Conservation (phyloP, 2,113 vertebrate species). For the Bucco capensis region DNA sequence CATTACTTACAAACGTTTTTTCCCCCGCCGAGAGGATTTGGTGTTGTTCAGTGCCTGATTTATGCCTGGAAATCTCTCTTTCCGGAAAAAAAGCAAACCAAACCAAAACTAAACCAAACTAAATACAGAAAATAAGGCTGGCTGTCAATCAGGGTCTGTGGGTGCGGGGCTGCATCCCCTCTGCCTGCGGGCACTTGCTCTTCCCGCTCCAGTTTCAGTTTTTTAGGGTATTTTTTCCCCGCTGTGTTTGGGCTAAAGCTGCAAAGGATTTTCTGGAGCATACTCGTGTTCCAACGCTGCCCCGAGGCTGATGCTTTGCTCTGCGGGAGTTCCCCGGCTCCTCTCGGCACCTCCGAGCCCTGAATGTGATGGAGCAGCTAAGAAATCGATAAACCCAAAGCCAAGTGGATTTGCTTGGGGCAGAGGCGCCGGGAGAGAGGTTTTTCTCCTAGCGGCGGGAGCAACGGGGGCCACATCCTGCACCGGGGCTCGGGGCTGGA, state of each 20-base stretch:
- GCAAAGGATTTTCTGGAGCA: not conserved
- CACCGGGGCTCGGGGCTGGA: not conserved
- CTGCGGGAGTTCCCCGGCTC: not conserved
- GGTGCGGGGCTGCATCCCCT: not conserved
- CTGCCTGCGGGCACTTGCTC: not conserved
- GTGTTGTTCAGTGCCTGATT: not conserved
- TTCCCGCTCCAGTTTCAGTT: not conserved
- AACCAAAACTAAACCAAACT: too few species aligned
- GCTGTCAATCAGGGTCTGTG: not conserved
- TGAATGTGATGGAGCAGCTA: not conserved
- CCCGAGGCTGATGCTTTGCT: not conserved
- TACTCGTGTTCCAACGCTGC: not conserved
- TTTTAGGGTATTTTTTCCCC: not conserved
- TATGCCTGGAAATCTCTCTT: not conserved
- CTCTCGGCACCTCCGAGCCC: not conserved
- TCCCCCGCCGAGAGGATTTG: not conserved
- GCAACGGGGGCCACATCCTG: not conserved
- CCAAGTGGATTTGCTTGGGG: not conserved
- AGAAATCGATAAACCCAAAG: not conserved
- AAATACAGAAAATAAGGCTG: not conserved
- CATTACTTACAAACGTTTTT: not conserved
- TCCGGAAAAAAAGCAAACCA: not conserved
- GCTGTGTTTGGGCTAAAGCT: not conserved
- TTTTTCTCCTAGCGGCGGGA: not conserved
- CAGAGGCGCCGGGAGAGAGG: not conserved